Evolutionary conservation across 2,113 vertebrate genomes (phyloP).

Genomic region (Abramis brama): DNA sequence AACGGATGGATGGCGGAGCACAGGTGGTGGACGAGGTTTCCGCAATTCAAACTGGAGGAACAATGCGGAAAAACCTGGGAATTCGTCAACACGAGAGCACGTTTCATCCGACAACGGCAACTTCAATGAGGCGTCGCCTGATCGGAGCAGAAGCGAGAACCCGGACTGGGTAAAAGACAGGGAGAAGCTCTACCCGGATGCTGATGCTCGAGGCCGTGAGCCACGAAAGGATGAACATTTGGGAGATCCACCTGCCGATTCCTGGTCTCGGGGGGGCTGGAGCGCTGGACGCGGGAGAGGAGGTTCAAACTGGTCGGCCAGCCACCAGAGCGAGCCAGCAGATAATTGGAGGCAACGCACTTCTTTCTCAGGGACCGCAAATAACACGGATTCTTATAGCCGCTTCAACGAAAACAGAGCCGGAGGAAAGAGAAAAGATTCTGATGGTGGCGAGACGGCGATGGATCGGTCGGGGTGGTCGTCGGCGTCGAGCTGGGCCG

Average conservation of each 20-base stretch:
- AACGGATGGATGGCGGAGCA: slow-evolving; percentile 56
- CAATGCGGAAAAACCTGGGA: slow-evolving; percentile 77
- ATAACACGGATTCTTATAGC: slow-evolving; percentile 84
- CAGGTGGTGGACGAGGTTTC: slow-evolving; percentile 48
- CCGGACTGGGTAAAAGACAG: slow-evolving; percentile 92
- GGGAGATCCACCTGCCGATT: slow-evolving; percentile 78
- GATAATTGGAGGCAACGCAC: slow-evolving; percentile 88
- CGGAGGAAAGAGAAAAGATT: slow-evolving; percentile 82
- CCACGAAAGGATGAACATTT: slow-evolving; percentile 82
- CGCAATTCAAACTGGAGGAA: slow-evolving; percentile 79
- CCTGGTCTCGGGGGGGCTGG: slow-evolving; percentile 81
- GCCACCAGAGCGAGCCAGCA: slow-evolving; percentile 77
- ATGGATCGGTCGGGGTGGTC: slow-evolving; percentile 96
- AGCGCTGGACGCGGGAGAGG: slow-evolving; percentile 75
- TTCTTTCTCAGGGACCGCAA: slow-evolving; percentile 87
- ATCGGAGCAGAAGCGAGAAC: slow-evolving; percentile 81
- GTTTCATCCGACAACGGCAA: slow-evolving; percentile 70
- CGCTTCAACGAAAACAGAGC: slow-evolving; percentile 86
- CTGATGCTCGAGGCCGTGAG: slow-evolving; percentile 79
- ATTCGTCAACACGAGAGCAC: slow-evolving; percentile 76
- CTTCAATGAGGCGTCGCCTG: slow-evolving; percentile 74
- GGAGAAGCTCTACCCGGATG: slow-evolving; percentile 81
- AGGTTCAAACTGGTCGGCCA: slow-evolving; percentile 64
- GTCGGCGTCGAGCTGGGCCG: slow-evolving; percentile 94
- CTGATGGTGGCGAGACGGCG: slow-evolving; percentile 78